These are phyloP conservation scores for Paramuricea clavata DNA, from an alignment of 92 coral and sea anemone genomes.

Conservation along the genomic window DNA sequence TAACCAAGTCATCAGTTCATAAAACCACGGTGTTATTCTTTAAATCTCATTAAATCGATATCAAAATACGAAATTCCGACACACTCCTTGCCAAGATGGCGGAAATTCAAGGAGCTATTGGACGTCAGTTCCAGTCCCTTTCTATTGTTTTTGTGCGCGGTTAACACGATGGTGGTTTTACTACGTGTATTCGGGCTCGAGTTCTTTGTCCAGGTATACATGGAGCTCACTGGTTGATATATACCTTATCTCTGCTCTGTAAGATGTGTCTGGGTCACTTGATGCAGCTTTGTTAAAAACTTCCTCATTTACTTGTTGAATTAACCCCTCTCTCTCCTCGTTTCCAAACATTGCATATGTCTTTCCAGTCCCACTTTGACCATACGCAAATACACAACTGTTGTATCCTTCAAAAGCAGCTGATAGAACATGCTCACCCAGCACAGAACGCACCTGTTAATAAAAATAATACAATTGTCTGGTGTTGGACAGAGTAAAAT, in stretches of 20 bases:
- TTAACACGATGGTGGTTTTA: too few relatives aligned
- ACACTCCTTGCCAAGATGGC: too few relatives aligned
- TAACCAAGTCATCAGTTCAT: too few relatives aligned
- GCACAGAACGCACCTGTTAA: conserved; percentile 76
- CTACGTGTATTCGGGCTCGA: too few relatives aligned
- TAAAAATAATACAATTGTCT: neutral
- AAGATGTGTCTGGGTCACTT: conserved; percentile 85
- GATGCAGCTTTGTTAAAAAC: conserved; percentile 79
- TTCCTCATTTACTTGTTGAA: conserved; percentile 82
- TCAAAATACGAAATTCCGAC: too few relatives aligned
- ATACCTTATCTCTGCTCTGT: conserved; percentile 96
- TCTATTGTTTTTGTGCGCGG: too few relatives aligned
- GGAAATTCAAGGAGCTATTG: too few relatives aligned
- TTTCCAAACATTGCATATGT: conserved; percentile 89
- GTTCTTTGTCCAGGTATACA: too few relatives aligned
- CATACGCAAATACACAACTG: conserved; percentile 91
- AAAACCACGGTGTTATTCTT: too few relatives aligned
- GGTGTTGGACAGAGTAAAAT: too few relatives aligned
- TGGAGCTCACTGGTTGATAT: neutral
- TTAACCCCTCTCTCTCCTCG: conserved; percentile 82
- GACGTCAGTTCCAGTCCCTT: too few relatives aligned
- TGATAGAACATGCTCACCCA: conserved; percentile 78
- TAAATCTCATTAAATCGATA: too few relatives aligned
- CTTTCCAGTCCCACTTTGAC: conserved; percentile 97
- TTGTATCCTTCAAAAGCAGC: conserved; percentile 93